Conservation (phyloP, 2,888 invertebrate genomes). For the Eupelmus urozonus region DNA sequence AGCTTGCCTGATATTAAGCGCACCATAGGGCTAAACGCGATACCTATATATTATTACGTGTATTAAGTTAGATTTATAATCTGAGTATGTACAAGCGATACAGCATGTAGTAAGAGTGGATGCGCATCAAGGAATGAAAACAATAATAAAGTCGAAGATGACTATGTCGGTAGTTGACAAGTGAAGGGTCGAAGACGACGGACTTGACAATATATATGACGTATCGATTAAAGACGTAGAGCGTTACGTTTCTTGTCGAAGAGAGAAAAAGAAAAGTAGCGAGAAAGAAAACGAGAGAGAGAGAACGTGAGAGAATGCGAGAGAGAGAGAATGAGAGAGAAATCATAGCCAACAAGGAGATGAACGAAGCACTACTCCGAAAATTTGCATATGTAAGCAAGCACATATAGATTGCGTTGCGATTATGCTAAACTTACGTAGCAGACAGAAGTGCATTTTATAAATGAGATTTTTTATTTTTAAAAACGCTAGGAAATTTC, state of each 20-base stretch:
- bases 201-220: slow-evolving; percentile 55
- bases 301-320: neutral
- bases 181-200: slow-evolving; percentile 46
- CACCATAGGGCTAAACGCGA: slow-evolving; percentile 24
- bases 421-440: slow-evolving; percentile 19
- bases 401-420: slow-evolving; percentile 19
- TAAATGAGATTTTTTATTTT: slow-evolving; percentile 53
- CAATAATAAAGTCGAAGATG: slow-evolving; percentile 42
- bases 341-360: slow-evolving; percentile 1
- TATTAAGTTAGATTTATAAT: slow-evolving; percentile 70
- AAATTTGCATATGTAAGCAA: slow-evolving; percentile 26
- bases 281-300: neutral
- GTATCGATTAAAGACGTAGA: slow-evolving; percentile 44
- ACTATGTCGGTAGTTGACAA: slow-evolving; percentile 47
- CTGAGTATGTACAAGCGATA: slow-evolving; percentile 72
- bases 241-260: slow-evolving; percentile 33
- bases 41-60: slow-evolving; percentile 64
- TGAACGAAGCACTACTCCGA: slow-evolving; percentile 9
- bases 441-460: slow-evolving; percentile 44
- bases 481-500: slow-evolving; percentile 21
- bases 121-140: slow-evolving; percentile 29
- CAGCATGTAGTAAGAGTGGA: slow-evolving; percentile 54
- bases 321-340: slow-evolving; percentile 12
- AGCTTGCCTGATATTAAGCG: slow-evolving; percentile 28
- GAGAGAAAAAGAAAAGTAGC: neutral